Base-by-base conservation (phyloP, 2,797 vertebrate species). In the Spea hammondii region DNA sequence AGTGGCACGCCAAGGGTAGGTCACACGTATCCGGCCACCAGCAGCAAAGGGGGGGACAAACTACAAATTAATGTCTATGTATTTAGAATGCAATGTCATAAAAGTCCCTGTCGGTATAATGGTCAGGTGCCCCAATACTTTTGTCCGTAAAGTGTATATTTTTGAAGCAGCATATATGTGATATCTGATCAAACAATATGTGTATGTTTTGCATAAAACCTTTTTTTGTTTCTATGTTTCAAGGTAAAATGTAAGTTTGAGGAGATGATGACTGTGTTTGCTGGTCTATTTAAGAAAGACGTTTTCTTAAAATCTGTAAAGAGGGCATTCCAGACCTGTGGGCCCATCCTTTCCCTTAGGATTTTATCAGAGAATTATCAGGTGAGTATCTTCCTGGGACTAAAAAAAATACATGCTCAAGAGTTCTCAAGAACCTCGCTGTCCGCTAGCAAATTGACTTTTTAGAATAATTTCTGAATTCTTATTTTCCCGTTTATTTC, bases 201-300 rank as follows among this genome's bases (percentile, higher is more conserved):
- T 60, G 4, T 7, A 17, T 7, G 7, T 45, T 76, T 45, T 54
- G 6, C 32, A 7, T 1, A 32, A 32, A 32, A 32, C 32, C 32
- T 32, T 32, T 5, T 5, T 10, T 44, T 64, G 14, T 64, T 64
- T 32, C 60, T 32, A 8, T 6, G 7, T 8, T 10, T 83, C 0
- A 70, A 97, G 95, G 85, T 92, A 87, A 88, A 84, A 47, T 74
- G 83, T 47, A 88, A 86, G 83, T 90, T 95, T 76, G 85, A 86
- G 78, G 91, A 93, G 75, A 92, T 98, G 94, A 94, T 94, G 76
- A 92, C 92, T 1, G 85, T 97, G 84, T 97, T 93, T 1, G 94
- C 89, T 2, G 96, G 96, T n/a, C 96, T 96, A 10, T 90, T 98
- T 82, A 89, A 90, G 46, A 85, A 84, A 13, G 82, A 76, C 12